Base-by-base conservation (phyloP, 2,113 vertebrate genomes). In the Eira barbara region DNA sequence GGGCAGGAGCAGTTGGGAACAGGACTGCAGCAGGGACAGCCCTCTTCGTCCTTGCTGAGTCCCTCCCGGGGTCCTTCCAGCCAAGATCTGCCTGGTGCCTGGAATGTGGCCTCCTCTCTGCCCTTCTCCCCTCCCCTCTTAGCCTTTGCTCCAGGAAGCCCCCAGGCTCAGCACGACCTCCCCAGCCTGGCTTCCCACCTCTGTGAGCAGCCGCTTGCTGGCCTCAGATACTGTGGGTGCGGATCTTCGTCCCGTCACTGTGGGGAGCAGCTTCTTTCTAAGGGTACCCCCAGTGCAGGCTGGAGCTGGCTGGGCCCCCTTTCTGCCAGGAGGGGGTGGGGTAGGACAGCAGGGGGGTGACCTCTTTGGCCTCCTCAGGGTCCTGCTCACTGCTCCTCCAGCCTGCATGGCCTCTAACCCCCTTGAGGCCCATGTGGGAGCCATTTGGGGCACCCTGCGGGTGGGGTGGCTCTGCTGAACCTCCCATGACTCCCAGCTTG, bases 211-310 rank as follows among this genome's bases (percentile, higher is more conserved):
- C 59, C 1, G 10, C 36, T 15, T 4, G 17, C 3, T 6, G 31
- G 78, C 78, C 25, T 27, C 18, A 4, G 61, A 23, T 20, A 2
- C 18, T 3, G 29, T 0, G 14, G 23, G 11, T 2, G 6, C 3
- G 5, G 27, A 18, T 34, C 31, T 63, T 18, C 55, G 20, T 52
- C 34, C 42, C 7, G 4, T 31, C 23, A 4, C 25, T 36, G 2
- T 21, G 8, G 73, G 73, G 42, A 47, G 52, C 52, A 8, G 7
- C 79, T 78, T 59, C 45, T 52, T 52, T 39, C 85, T 34, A n/a
- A 27, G 52, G 73, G 79, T 29, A 39, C 31, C 34, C 59, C 78
- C 29, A 31, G 21, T 9, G 63, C 63, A 29, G 47, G 59, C 84
- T 10, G 27, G 31, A 49, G 73, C 11, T 29, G 34, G 29, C 18